Base-by-base conservation (phyloP, 2,888 invertebrate species). In the Sinhomidia bicolor region DNA sequence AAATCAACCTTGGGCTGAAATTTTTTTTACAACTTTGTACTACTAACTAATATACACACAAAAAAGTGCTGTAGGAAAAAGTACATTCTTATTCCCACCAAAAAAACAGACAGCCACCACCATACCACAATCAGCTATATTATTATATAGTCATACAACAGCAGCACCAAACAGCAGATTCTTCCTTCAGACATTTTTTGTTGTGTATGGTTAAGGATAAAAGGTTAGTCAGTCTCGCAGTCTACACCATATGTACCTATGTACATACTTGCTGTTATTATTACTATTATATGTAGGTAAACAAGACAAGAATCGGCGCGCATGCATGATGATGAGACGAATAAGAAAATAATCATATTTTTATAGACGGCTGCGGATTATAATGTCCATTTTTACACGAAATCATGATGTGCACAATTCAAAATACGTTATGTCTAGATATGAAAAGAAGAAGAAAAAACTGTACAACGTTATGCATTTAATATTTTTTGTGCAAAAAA, bases 121-220 rank as follows among this genome's bases (percentile, higher is more conserved):
- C n/a, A n/a, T n/a, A n/a, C n/a, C n/a, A n/a, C n/a, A n/a, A n/a
- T n/a, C n/a, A n/a, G n/a, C n/a, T n/a, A n/a, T n/a, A n/a, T n/a
- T n/a, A n/a, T n/a, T n/a, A n/a, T 36, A 36, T 44, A 9, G 44
- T 20, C 44, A 20, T 10, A 36, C 74, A 71, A 57, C 1, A 36
- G 7, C 76, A 76, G n/a, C 36, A 79, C 57, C 78, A 32, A 76
- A 10, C 36, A 79, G 36, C 78, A 32, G 17, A 36, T 14, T 68
- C 65, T 78, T 14, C 20, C 83, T 44, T 83, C 84, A 85, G 36
- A 57, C 17, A 80, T 9, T 74, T 86, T 51, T 54, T 44, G 81
- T 87, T 87, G 87, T 62, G 87, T 81, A 87, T 68, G 81, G 87
- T 87, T 81, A 87, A 80, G 81, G 57, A 79, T 79, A 57, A 54